Evolutionary conservation across 2,888 invertebrate species (phyloP).

Genomic region (Scotopteryx bipunctaria): DNA sequence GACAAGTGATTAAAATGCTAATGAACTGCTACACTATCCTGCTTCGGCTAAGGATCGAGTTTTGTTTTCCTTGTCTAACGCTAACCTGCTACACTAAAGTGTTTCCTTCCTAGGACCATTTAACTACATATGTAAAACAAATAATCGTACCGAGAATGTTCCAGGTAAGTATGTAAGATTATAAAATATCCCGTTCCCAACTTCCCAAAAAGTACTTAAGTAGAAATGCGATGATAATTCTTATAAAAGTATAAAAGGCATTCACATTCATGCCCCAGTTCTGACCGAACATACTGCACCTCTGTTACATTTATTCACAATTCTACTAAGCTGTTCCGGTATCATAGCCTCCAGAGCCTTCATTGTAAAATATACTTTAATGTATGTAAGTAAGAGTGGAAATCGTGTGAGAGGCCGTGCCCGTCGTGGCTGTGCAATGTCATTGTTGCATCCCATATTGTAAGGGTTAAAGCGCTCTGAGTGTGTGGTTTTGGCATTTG

Average conservation of each 20-base stretch:
- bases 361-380: conserved; percentile 12
- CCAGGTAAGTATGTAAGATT: too few species aligned
- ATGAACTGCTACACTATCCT: too few species aligned
- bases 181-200: too few species aligned
- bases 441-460: conserved; percentile 29
- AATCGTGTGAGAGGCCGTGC: conserved; percentile 3
- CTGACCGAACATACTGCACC: conserved; percentile 16
- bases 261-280: conserved; percentile 19
- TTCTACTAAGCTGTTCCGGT: conserved; percentile 19
- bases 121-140: too few species aligned
- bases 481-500: conserved; percentile 28
- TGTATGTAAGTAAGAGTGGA: not conserved
- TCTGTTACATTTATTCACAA: conserved; percentile 25
- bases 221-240: too few species aligned
- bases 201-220: too few species aligned
- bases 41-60: too few species aligned
- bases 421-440: conserved; percentile 16
- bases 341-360: conserved; percentile 11
- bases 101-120: too few species aligned
- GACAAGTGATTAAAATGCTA: conserved; percentile 80
- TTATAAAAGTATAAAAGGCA: too few species aligned
- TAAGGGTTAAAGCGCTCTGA: conserved; percentile 20
- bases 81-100: too few species aligned
- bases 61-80: too few species aligned
- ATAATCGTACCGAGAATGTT: too few species aligned